A percentile compares a stretch with the other conserved stretches of the same genome.
These are phyloP conservation scores for Drosophila hawaiiensis DNA, from an alignment of 2,888 invertebrate species.

Conservation along the genomic window DNA sequence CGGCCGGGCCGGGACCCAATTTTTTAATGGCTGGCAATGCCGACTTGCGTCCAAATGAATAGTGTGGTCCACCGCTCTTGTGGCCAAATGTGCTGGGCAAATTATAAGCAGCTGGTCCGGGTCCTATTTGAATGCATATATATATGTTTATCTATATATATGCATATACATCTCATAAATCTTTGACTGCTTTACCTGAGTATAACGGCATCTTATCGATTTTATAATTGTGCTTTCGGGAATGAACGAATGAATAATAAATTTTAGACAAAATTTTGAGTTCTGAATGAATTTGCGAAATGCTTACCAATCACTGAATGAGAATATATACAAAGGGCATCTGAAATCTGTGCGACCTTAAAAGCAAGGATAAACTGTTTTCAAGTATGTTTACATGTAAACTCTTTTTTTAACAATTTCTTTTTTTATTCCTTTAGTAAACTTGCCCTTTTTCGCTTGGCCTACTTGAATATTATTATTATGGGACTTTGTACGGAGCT, in stretches of 20 bases:
- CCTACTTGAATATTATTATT: neutral
- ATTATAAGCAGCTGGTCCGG: conserved; percentile 64
- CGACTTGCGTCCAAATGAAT: conserved; percentile 50
- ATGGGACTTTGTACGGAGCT: neutral
- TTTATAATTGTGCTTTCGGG: neutral
- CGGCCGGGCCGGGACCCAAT: conserved; percentile 60
- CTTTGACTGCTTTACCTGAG: conserved; percentile 17
- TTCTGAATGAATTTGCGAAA: conserved; percentile 31
- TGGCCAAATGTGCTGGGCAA: conserved; percentile 60
- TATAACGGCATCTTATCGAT: conserved; percentile 26
- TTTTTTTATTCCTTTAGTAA: neutral
- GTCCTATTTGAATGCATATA: conserved; percentile 39
- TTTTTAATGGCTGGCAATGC: conserved; percentile 19
- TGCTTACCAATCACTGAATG: conserved; percentile 3
- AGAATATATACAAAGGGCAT: neutral
- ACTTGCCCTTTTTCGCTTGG: neutral
- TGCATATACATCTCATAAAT: neutral
- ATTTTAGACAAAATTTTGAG: conserved; percentile 24
- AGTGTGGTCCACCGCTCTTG: conserved; percentile 49
- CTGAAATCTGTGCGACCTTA: neutral
- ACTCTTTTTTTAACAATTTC: neutral
- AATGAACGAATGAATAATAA: neutral
- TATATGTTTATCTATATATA: neutral
- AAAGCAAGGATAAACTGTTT: conserved; percentile 14
- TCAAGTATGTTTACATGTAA: neutral